Base-by-base conservation (phyloP, 2,113 vertebrate genomes). In the Poecilia latipinna region DNA sequence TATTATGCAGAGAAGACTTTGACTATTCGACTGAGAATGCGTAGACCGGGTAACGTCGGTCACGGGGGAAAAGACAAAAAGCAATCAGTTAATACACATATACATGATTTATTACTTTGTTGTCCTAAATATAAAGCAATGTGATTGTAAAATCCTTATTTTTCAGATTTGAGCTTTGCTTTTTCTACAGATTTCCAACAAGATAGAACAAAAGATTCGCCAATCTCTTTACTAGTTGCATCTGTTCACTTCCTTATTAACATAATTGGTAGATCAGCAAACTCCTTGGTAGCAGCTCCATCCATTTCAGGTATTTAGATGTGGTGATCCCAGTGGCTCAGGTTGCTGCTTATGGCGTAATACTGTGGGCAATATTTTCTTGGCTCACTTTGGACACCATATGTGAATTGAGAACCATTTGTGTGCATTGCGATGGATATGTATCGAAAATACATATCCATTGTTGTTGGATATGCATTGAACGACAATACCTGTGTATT, bases 1-100 rank as follows among this genome's bases (percentile, higher is more conserved):
- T 83, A 81, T 87, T 76, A 86, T 80, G 65, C 74, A 70, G 72
- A 78, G 74, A 80, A 63, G 51, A 85, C 51, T 51, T 61, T 74
- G 75, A 79, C 70, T 80, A 61, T 87, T 89, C 82, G 62, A 77
- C 75, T 82, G 37, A 33, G 66, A 61, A 68, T 82, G 80, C 42
- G 72, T 65, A 80, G 72, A 77, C 77, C 75, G 76, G 70, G 68
- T 73, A 2, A 75, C 79, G 69, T 83, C 39, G 83, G 76, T 79
- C 75, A 39, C 39, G 68, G 68, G 61, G 29, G 12, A 61, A 60
- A 79, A 32, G 61, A 85, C 72, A 74, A 69, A 37, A 61, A 68
- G 74, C 0, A 12, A 65, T 72, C 82, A 61, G 28, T 62, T 74
- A 67, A 70, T 79, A 35, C 42, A 62, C 57, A 77, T 33, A 65